Base-by-base conservation (phyloP, 2,113 vertebrate species). In the Pachyramphus minor region DNA sequence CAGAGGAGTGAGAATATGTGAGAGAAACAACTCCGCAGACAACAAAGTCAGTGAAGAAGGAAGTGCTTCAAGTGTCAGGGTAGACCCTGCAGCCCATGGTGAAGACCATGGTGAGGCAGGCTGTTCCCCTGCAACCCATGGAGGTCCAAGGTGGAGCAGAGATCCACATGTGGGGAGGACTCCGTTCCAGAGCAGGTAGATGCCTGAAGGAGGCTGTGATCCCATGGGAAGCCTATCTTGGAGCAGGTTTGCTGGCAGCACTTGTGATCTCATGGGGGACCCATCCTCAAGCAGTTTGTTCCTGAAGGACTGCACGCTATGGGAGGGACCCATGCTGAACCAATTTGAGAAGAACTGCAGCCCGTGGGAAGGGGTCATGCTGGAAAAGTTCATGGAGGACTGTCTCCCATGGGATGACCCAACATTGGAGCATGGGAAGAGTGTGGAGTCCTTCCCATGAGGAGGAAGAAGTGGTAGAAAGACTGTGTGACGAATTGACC, bases 381-480 rank as follows among this genome's bases (percentile, higher is more conserved):
- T 59, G 77, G 8, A 45, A 9, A 14, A 59, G 19, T 52, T 74
- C 11, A 13, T 24, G 60, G 27, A 52, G 15, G 7, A 75, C 45
- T 59, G 19, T 30, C 19, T 53, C 17, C 37, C 28, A 9, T 30
- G 16, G 33, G 19, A 42, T 30, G 23, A 35, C 17, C 47, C 18
- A 14, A 28, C 6, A 6, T 18, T 3, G 2, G 59, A 73, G 22
- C 44, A 50, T 15, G 14, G 44, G 8, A 39, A 52, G 60, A 67
- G 28, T 59, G 33, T 81, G 33, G 33, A 39, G 19, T 42, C 8
- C 12, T 74, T 24, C 28, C 12, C 28, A 44, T 20, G 44, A 59
- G 12, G 27, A 59, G 10, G 1, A 75, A 53, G 2, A n/a, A 47
- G 47, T 0, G 0, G n/a, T 30, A 53, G 45, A 68, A 30, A 25